These are phyloP conservation scores for Malachius bipustulatus DNA, from an alignment of 2,888 invertebrate genomes.

Conservation along the genomic window DNA sequence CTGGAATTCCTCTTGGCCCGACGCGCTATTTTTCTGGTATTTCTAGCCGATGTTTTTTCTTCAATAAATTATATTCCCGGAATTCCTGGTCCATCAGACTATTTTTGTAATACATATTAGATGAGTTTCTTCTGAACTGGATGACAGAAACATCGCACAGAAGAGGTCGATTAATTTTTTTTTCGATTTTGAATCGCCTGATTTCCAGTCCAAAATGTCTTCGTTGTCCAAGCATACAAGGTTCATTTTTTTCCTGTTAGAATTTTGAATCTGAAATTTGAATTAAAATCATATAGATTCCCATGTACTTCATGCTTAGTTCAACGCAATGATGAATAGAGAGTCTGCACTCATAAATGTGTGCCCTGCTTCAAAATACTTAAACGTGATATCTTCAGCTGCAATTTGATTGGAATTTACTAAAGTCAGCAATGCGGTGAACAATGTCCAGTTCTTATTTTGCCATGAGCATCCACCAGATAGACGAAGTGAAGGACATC, in stretches of 20 bases:
- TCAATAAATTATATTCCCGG: conserved; percentile 5
- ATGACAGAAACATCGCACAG: background rate
- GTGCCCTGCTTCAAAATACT: conserved; percentile 17
- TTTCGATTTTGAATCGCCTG: conserved; percentile 7
- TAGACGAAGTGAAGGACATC: conserved; percentile 13
- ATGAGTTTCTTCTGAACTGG: conserved; percentile 5
- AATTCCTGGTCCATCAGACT: conserved; percentile 4
- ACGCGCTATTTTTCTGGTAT: background rate
- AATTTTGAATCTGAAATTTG: conserved; percentile 10
- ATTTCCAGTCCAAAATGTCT: conserved; percentile 7
- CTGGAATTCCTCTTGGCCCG: conserved; percentile 5
- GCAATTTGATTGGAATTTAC: conserved; percentile 14
- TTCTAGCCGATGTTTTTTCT: conserved; percentile 1
- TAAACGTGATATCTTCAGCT: conserved; percentile 12
- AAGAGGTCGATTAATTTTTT: conserved; percentile 4
- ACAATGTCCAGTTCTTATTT: conserved; percentile 17
- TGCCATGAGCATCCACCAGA: conserved; percentile 17
- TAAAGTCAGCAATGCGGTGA: conserved; percentile 14
- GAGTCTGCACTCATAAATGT: conserved; percentile 16
- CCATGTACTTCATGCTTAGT: conserved; percentile 11
- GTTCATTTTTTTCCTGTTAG: conserved; percentile 11
- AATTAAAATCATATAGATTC: conserved; percentile 10
- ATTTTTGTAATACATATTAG: conserved; percentile 4
- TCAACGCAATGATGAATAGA: conserved; percentile 16
- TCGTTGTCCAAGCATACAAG: conserved; percentile 12